Percentiles rank a stretch among this genome's conserved stretches.
Conservation (phyloP, 2,888 invertebrate genomes). For the Acrobasis consociella region DNA sequence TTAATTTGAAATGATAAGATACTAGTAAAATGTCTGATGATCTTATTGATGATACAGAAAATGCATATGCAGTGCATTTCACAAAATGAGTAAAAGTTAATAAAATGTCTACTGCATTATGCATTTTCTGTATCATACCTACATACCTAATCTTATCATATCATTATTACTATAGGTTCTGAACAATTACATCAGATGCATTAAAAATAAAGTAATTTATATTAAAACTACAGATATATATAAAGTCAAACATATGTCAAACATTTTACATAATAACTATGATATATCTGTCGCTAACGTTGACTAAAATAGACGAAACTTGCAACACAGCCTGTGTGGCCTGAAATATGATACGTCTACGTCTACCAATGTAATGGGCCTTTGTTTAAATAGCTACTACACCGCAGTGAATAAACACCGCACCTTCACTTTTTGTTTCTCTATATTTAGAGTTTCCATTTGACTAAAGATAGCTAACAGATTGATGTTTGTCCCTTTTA, state of each 20-base stretch:
- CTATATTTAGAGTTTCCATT: background rate
- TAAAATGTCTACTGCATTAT: too few species aligned
- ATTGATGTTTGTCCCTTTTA: background rate
- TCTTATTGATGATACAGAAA: background rate
- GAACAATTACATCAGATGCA: too few species aligned
- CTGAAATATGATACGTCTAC: constrained; percentile 40
- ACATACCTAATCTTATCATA: too few species aligned
- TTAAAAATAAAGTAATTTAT: too few species aligned
- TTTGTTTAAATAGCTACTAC: constrained; percentile 27
- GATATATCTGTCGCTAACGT: background rate
- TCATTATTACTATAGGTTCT: too few species aligned
- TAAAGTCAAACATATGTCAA: too few species aligned
- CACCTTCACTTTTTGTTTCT: constrained; percentile 20
- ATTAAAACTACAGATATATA: too few species aligned
- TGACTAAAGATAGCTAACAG: background rate
- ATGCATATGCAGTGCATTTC: background rate
- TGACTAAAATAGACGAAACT: constrained; percentile 9
- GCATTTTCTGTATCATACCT: too few species aligned
- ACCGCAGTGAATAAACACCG: constrained; percentile 5
- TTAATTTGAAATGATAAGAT: background rate
- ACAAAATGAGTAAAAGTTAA: background rate
- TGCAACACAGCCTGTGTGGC: constrained; percentile 40
- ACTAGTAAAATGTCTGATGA: background rate
- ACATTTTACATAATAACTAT: background rate
- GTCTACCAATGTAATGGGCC: constrained; percentile 38